phyloP scores from a whole-genome alignment of 2,113 vertebrate species.

The Cervus canadensis region DNA sequence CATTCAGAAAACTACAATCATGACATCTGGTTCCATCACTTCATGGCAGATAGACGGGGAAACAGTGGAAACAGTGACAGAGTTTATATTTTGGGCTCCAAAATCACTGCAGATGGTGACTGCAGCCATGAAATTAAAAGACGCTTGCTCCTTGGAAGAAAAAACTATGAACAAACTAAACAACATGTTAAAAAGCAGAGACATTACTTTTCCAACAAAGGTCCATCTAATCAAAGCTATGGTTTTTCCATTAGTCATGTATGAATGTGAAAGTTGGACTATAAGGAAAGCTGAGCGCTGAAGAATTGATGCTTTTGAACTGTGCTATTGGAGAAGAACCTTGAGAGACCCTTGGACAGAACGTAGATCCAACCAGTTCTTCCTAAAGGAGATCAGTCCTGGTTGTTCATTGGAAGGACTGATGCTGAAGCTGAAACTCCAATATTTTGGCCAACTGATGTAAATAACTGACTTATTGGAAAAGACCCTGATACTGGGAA shows the following conservation, averaged over 20 bases:
- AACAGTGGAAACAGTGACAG: not conserved
- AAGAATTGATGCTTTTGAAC: not conserved
- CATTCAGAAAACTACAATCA: not conserved
- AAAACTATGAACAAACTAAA: not conserved
- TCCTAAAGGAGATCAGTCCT: not conserved
- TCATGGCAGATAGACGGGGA: not conserved
- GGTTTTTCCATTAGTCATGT: not conserved
- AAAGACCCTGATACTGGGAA: not conserved
- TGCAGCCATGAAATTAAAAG: not conserved
- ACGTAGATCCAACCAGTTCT: not conserved
- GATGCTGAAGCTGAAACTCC: not conserved
- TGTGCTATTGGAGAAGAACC: not conserved
- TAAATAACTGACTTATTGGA: not conserved
- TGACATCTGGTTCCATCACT: not conserved
- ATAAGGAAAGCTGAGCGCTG: not conserved
- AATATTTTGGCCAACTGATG: not conserved
- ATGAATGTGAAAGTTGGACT: not conserved
- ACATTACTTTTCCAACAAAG: not conserved
- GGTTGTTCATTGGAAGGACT: not conserved
- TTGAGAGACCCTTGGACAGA: not conserved
- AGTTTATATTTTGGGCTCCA: not conserved
- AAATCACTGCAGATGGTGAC: not conserved
- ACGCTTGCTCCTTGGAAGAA: not conserved
- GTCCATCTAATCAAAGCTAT: not conserved
- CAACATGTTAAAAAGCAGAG: not conserved